Base-by-base conservation (phyloP, 2,888 invertebrate species). In the Drosophila cyrtoloma region DNA sequence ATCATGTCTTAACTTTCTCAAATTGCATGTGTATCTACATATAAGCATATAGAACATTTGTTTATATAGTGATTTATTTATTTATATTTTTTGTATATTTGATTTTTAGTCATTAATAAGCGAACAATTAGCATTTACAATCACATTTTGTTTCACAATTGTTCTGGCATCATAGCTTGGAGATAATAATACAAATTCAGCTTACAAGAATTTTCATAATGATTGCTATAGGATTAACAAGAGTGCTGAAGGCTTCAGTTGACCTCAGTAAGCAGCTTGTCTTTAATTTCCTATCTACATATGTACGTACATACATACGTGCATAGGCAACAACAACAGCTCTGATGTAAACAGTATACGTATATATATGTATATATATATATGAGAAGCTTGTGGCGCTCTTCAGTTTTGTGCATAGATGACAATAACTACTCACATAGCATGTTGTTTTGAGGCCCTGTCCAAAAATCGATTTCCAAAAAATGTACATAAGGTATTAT, bases 101-200 rank as follows among this genome's bases (percentile, higher is more conserved):
- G 14, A 22, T 3, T 71, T 28, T 39, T 33, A 50, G 22, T 65
- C 26, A 50, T 65, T 56, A 57, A 28, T 64, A 50, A 44, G 64
- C 64, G 64, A 64, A 64, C 44, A 64, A 57, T 57, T 57, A 65
- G 74, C 72, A 73, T 74, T 59, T 56, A 59, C 62, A 73, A 73
- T 73, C 75, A 73, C 72, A 73, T 73, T 73, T 72, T 57, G 35
- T 65, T 64, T 72, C 58, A 55, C 55, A 66, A 52, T 47, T 73
- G 52, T 72, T 70, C 42, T 62, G 72, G 37, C 61, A 50, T 39
- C 37, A 22, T 55, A 55, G 26, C 55, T 62, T 62, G 44, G 33
- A 57, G 22, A 47, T 44, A 55, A 9, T 26, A 22, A 32, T n/a
- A 22, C 30, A 44, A 19, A 51, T 61, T 28, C 28, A 61, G 60